These are phyloP conservation scores for Copidosoma floridanum DNA, from an alignment of 1,140 invertebrate genomes.

Conservation along the genomic window DNA sequence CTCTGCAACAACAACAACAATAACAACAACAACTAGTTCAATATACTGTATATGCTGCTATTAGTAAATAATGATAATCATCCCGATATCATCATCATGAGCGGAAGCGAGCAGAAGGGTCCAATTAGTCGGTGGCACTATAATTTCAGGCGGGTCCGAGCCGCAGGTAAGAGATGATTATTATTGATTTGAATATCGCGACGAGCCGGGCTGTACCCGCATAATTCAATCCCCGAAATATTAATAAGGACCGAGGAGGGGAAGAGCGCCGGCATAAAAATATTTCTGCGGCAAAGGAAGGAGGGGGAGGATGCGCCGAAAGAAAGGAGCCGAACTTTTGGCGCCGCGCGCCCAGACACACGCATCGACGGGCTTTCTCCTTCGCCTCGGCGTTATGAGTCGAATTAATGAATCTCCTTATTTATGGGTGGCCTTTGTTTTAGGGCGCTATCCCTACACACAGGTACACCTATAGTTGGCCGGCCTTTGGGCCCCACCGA, in stretches of 20 bases:
- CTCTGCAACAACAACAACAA: too few relatives aligned
- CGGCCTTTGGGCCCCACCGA: not conserved
- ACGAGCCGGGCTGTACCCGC: too few relatives aligned
- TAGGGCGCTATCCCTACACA: slow-evolving; percentile 4
- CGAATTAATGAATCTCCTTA: slow-evolving; percentile 28
- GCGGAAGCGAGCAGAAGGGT: too few relatives aligned
- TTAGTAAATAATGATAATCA: too few relatives aligned
- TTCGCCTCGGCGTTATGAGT: slow-evolving; percentile 13
- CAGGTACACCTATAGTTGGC: not conserved
- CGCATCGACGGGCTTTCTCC: not conserved
- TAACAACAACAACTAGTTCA: too few relatives aligned
- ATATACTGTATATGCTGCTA: too few relatives aligned
- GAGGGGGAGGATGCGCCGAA: not conserved
- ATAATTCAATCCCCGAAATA: slow-evolving; percentile 9
- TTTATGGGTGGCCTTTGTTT: slow-evolving; percentile 25
- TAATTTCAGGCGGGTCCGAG: not conserved
- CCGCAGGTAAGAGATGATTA: not conserved
- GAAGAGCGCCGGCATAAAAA: not conserved
- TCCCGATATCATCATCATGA: not conserved
- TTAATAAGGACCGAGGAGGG: not conserved
- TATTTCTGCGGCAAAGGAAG: not conserved
- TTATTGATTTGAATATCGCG: not conserved
- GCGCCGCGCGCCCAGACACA: too few relatives aligned
- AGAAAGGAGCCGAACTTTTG: not conserved
- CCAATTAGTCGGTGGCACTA: not conserved